A percentile compares a stretch with the other conserved stretches of the same genome.
These are phyloP conservation scores for Pangasius macronema DNA, from an alignment of 2,797 vertebrate species.

Conservation along the genomic window DNA sequence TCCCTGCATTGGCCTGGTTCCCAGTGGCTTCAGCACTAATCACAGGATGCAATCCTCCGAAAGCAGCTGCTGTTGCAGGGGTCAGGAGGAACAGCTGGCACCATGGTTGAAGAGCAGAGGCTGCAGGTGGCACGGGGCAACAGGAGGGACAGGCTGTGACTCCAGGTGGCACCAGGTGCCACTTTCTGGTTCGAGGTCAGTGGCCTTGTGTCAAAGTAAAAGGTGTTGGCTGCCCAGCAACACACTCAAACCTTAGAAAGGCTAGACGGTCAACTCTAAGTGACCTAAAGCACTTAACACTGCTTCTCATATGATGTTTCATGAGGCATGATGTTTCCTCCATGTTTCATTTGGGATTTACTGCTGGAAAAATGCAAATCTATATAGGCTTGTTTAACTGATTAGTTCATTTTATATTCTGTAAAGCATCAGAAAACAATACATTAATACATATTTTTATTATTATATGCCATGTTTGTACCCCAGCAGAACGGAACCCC, in stretches of 20 bases:
- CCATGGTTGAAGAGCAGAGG: constrained; percentile 44
- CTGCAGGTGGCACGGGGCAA: constrained; percentile 42
- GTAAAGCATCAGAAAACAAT: not conserved
- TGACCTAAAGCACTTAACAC: constrained; percentile 20
- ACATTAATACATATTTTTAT: not conserved
- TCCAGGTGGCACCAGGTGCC: constrained; percentile 41
- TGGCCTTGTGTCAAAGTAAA: constrained; percentile 65
- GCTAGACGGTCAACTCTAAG: constrained; percentile 25
- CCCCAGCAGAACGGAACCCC: not conserved
- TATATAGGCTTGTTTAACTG: not conserved
- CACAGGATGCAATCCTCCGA: constrained; percentile 63
- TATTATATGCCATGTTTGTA: not conserved
- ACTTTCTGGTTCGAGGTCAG: constrained; percentile 49
- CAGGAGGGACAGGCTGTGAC: constrained; percentile 24
- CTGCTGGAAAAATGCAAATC: not conserved
- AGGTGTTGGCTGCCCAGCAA: constrained; percentile 57
- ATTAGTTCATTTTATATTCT: not conserved
- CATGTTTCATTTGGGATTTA: constrained; percentile 3
- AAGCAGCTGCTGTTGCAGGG: constrained; percentile 50
- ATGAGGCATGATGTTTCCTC: not conserved
- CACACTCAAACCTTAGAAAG: constrained; percentile 44
- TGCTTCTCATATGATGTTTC: constrained; percentile 2
- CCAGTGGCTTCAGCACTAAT: constrained; percentile 72
- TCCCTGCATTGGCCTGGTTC: constrained; percentile 37
- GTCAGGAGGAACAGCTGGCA: constrained; percentile 56